Evolutionary conservation across 2,888 invertebrate species (phyloP), one percentile per base, ranked within the genome.

Genomic region (Acanthosepion pharaonis): DNA sequence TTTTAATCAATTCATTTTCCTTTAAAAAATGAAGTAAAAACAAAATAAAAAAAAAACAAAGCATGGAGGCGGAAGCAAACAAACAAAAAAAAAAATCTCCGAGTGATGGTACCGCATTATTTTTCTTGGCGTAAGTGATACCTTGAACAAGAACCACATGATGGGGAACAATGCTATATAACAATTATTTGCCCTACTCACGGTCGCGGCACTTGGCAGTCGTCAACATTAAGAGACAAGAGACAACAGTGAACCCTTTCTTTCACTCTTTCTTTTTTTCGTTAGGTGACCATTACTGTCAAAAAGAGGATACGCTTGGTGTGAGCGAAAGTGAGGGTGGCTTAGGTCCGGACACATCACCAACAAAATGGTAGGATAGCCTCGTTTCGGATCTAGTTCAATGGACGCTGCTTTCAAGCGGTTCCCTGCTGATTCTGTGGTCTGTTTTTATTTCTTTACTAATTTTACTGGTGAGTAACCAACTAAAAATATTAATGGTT

Each of bases 251-350:
- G 59, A 6, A 25, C 23, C 2, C 6, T 92, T n/a, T 92, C 49
- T 92, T 33, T 92, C 42, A 6, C 33, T 91, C 48, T 92, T 51
- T 92, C 92, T 92, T 48, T 51, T 92, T 92, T 25, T 92, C 23
- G 25, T 51, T 48, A 15, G 48, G 51, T 92, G 51, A 92, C 51
- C 92, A 51, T 51, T 92, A 92, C 28, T 92, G 49, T 92, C 51
- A 51, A 92, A 51, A 92, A 48, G 92, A 92, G 51, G 92, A 48
- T 92, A 51, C 51, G 48, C 92, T 51, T 92, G 92, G 48, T 33
- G 49, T 51, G 92, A 92, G 33, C 48, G 49, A 28, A 92, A 20
- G 9, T 51, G 51, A 28, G 23, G 78, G 15, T 33, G 78, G n/a
- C 5, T 33, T 1, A 78, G 15, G n/a, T 78, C 4, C 20, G n/a